phyloP scores from a whole-genome alignment of 2,888 invertebrate genomes.

The Acrocera orbiculus region DNA sequence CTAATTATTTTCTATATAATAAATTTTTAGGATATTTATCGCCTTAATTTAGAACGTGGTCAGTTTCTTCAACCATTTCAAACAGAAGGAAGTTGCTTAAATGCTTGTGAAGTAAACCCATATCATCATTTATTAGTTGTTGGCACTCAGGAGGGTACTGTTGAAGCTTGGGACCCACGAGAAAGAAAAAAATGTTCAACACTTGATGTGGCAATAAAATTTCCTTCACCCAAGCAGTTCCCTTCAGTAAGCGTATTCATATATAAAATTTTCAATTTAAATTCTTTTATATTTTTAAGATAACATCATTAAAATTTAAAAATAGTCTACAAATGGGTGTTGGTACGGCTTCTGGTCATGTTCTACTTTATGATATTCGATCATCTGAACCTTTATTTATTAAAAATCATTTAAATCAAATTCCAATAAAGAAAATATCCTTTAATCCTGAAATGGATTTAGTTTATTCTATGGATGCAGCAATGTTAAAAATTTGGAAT shows the following conservation, averaged over 20 bases:
- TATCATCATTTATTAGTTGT: conserved; percentile 72
- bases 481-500: conserved; percentile 82
- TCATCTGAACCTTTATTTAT: conserved; percentile 71
- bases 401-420: conserved; percentile 89
- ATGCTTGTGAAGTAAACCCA: conserved; percentile 72
- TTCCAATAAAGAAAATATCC: conserved; percentile 75
- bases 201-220: conserved; percentile 64
- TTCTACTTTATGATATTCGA: conserved; percentile 86
- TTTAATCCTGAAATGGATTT: conserved; percentile 67
- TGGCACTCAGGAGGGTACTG: conserved; percentile 77
- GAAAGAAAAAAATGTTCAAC: conserved; percentile 54
- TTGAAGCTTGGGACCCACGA: conserved; percentile 96
- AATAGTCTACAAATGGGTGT: conserved; percentile 65
- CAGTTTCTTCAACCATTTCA: conserved; percentile 76
- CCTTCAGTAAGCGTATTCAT: conserved; percentile 19
- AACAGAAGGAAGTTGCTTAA: conserved; percentile 56
- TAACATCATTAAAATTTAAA: conserved; percentile 64
- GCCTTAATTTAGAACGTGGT: conserved; percentile 89
- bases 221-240: conserved; percentile 35
- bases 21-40: conserved; percentile 63
- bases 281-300: conserved; percentile 14
- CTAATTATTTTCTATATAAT: too few relatives aligned
- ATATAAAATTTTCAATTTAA: not conserved
- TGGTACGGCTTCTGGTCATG: conserved; percentile 87
- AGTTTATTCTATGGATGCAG: conserved; percentile 76